These are phyloP conservation scores for Megatriorchis doriae DNA, from an alignment of 2,113 vertebrate species.

Conservation along the genomic window DNA sequence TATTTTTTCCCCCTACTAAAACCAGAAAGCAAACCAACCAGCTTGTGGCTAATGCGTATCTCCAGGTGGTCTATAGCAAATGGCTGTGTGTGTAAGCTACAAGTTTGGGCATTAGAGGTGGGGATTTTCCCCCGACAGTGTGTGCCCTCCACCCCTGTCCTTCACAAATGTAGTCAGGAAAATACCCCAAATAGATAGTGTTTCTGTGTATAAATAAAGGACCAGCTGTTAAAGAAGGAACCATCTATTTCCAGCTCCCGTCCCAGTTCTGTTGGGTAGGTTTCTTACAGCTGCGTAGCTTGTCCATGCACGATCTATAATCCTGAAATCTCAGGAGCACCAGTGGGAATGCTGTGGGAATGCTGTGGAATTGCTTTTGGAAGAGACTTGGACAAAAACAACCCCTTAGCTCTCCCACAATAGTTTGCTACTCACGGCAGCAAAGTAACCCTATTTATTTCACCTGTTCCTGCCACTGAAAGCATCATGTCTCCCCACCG, in stretches of 20 bases:
- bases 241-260: neutral
- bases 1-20: neutral
- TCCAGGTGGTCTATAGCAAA: neutral
- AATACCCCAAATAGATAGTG: fast-evolving
- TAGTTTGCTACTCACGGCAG: fast-evolving
- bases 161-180: neutral
- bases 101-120: fast-evolving
- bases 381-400: neutral
- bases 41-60: fast-evolving
- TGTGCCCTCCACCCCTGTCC: neutral
- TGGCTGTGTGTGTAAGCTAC: fast-evolving
- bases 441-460: neutral
- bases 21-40: neutral
- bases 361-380: neutral
- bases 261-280: neutral
- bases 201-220: neutral
- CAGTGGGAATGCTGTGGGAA: neutral
- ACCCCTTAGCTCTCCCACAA: fast-evolving
- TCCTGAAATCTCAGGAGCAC: neutral
- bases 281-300: neutral
- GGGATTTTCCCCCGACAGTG: fast-evolving
- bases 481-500: fast-evolving
- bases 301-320: neutral
- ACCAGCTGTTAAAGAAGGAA: neutral
- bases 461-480: too few relatives aligned